A percentile compares a stretch with the other conserved stretches of the same genome.
phyloP scores from a whole-genome alignment of 2,113 vertebrate species.

The Morone saxatilis region DNA sequence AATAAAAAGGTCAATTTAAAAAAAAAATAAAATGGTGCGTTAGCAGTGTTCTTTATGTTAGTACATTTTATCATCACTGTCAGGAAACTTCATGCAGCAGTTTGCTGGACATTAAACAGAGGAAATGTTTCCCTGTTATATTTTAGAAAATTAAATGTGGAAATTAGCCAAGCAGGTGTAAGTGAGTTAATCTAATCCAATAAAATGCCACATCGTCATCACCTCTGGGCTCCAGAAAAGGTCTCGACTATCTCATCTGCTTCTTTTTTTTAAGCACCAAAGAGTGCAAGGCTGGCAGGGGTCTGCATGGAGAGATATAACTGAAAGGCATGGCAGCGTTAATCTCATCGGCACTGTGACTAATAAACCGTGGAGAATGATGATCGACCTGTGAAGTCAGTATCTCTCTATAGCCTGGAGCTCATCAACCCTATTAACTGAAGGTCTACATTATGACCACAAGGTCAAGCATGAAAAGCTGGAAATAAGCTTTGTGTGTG shows the following conservation, averaged over 20 bases:
- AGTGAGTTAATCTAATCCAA: neutral
- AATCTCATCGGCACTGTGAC: slow-evolving; percentile 63
- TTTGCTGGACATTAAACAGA: slow-evolving; percentile 2
- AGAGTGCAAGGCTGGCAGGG: slow-evolving; percentile 1
- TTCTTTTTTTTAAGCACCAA: slow-evolving; percentile 3
- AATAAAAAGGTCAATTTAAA: slow-evolving; percentile 68
- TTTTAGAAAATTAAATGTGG: slow-evolving; percentile 1
- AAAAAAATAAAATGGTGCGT: slow-evolving; percentile 8
- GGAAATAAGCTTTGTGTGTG: neutral
- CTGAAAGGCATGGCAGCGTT: slow-evolving; percentile 29
- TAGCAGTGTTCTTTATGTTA: slow-evolving; percentile 58
- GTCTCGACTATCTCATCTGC: neutral
- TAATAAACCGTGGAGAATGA: slow-evolving; percentile 46
- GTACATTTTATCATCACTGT: slow-evolving; percentile 54
- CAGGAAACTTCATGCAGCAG: slow-evolving; percentile 31
- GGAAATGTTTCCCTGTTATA: slow-evolving; percentile 1
- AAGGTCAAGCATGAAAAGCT: slow-evolving; percentile 37
- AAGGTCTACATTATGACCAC: slow-evolving; percentile 20
- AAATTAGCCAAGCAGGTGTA: neutral
- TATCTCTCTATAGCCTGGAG: slow-evolving; percentile 14
- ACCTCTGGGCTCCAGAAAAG: neutral
- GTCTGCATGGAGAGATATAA: slow-evolving; percentile 40
- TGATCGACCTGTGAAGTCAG: slow-evolving; percentile 19
- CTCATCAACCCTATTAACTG: slow-evolving; percentile 36
- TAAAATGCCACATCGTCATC: neutral